These are phyloP conservation scores for Gymnocypris eckloni DNA, from an alignment of 2,797 vertebrate genomes.

Conservation along the genomic window DNA sequence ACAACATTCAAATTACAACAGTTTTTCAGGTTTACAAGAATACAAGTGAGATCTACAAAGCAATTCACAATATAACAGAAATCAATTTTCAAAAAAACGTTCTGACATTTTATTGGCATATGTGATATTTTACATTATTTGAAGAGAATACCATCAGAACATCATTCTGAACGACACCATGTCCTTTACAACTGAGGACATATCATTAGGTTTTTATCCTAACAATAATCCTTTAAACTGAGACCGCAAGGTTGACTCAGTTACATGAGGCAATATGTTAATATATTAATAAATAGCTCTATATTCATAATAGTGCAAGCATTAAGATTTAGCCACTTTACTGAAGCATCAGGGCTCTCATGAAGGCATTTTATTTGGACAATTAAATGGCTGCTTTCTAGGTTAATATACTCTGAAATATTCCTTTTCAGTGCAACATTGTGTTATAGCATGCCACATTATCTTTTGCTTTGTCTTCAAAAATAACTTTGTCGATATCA, in stretches of 20 bases:
- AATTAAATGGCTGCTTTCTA: slow-evolving; percentile 32
- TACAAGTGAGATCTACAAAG: not conserved
- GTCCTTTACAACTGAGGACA: slow-evolving; percentile 26
- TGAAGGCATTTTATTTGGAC: slow-evolving; percentile 25
- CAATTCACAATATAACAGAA: slow-evolving; percentile 3
- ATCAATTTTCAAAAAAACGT: slow-evolving; percentile 24
- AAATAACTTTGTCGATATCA: slow-evolving; percentile 69
- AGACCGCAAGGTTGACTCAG: slow-evolving; percentile 63
- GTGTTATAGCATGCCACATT: slow-evolving; percentile 65
- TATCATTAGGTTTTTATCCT: slow-evolving; percentile 10
- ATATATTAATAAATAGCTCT: slow-evolving; percentile 65
- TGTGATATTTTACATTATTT: slow-evolving; percentile 37
- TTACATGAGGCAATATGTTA: slow-evolving; percentile 66
- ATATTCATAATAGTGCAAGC: slow-evolving; percentile 51
- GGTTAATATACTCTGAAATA: slow-evolving; percentile 59
- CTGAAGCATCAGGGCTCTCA: slow-evolving; percentile 36
- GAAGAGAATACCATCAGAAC: slow-evolving; percentile 27
- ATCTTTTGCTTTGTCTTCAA: slow-evolving; percentile 71
- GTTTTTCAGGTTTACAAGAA: not conserved
- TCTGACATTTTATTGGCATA: slow-evolving; percentile 38
- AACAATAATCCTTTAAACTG: slow-evolving; percentile 65
- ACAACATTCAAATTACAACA: not conserved
- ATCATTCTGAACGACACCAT: slow-evolving; percentile 10
- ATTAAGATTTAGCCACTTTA: slow-evolving; percentile 43
- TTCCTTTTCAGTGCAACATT: slow-evolving; percentile 52